phyloP scores from a whole-genome alignment of 30 jellyfish, hydroid and myxozoan species.

The Pelagia noctiluca region DNA sequence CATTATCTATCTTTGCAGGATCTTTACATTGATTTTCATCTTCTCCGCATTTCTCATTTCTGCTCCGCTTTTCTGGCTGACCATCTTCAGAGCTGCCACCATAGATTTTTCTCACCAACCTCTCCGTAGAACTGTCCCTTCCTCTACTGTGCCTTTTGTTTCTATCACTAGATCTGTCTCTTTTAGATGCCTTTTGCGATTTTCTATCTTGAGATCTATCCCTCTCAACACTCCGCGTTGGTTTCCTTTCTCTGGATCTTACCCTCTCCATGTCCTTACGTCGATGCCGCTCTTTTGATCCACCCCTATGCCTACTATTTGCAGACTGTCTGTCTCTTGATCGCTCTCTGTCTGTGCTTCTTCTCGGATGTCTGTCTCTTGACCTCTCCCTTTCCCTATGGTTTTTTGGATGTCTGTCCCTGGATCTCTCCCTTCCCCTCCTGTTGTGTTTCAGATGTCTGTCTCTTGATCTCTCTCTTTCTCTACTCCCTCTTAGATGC shows the following conservation, averaged over 20 bases:
- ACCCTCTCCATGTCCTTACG: not conserved
- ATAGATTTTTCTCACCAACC: too few relatives aligned
- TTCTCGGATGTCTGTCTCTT: conserved; percentile 13
- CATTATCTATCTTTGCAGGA: too few relatives aligned
- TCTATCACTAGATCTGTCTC: not conserved
- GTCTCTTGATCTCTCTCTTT: conserved; percentile 27
- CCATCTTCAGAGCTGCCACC: too few relatives aligned
- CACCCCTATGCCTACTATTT: not conserved
- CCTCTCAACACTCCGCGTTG: not conserved
- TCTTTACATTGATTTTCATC: too few relatives aligned
- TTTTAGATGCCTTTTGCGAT: not conserved
- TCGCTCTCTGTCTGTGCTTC: not conserved
- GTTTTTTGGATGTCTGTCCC: conserved; percentile 1
- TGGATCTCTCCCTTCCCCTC: conserved; percentile 38
- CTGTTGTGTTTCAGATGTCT: conserved; percentile 2
- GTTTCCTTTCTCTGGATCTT: conserved; percentile 7
- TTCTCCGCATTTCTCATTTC: too few relatives aligned
- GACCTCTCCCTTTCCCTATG: conserved; percentile 32
- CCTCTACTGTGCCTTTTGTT: conserved; percentile 15
- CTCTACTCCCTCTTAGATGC: conserved; percentile 15
- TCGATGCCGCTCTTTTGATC: not conserved
- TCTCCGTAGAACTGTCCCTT: too few relatives aligned
- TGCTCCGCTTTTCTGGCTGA: too few relatives aligned
- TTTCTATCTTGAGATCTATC: conserved; percentile 1
- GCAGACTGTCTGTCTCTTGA: not conserved